Base-by-base conservation (phyloP, 2,888 invertebrate genomes). In the Tetragnatha montana region DNA sequence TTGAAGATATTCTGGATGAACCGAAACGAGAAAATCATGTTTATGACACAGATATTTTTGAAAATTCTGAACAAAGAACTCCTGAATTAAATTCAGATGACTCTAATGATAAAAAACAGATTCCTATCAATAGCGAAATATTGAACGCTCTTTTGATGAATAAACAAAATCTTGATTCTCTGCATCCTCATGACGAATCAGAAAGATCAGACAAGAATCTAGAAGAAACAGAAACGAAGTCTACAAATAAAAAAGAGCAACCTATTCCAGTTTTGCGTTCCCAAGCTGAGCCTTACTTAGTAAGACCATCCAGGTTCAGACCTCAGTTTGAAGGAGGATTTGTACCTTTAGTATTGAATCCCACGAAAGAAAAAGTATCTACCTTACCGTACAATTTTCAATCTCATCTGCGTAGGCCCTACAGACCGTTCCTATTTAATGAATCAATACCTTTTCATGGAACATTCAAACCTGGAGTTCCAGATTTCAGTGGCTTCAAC, bases 401-500 rank as follows among this genome's bases (percentile, higher is more conserved):
- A n/a, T 81, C 78, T 12, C 81, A 81, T 19, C 60, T 79, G 19
- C 73, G 79, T 51, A 91, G 91, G 68, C 89, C 89, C 73, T 79
- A 81, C 21, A 86, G 86, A n/a, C 91, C 91, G 21, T 90, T 91
- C 17, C 91, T 91, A 10, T 92, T 92, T 60, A 91, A 92, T 78
- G 89, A 91, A 35, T 92, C 92, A 10, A 87, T 92, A 12, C 92
- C 92, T 4, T 92, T 92, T 70, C 92, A 92, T 60, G 89, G 91
- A 4, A 90, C 91, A 49, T 92, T 92, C 81, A 91, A 91, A 81
- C 92, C 92, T 10, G 92, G 92, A 14, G 88, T 91, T 35, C 92
- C 92, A 4, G 92, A 92, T 85, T 92, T 91, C 82, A 92, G 92
- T 19, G 92, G 92, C 17, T 92, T 92, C 60, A 91, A 91, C 78